phyloP scores from a whole-genome alignment of 2,888 invertebrate genomes.

The Miltochrista miniata region DNA sequence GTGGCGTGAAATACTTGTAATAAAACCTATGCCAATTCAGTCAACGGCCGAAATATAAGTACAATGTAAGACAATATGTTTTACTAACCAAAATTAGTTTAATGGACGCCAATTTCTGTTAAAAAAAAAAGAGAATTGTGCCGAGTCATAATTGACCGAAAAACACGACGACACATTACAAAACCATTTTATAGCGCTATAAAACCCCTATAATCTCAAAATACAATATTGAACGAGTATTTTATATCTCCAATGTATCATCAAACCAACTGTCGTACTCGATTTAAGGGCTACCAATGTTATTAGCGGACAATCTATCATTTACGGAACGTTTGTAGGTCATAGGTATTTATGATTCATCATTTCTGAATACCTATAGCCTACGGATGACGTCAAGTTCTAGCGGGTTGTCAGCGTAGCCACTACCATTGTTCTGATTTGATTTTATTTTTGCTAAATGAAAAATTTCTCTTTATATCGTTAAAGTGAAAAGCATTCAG shows the following conservation, averaged over 20 bases:
- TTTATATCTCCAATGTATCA: constrained; percentile 21
- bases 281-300: constrained; percentile 11
- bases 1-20: too few species aligned
- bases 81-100: too few species aligned
- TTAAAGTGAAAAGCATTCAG: too few species aligned
- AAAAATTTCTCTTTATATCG: too few species aligned
- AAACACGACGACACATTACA: constrained; percentile 20
- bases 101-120: too few species aligned
- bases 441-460: not conserved
- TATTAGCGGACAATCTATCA: constrained; percentile 18
- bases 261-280: constrained; percentile 15
- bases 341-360: constrained; percentile 24
- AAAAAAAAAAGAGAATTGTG: not conserved
- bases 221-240: constrained; percentile 12
- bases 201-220: constrained; percentile 18
- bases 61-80: too few species aligned
- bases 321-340: constrained; percentile 23
- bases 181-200: constrained; percentile 26
- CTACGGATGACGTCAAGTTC: constrained; percentile 28
- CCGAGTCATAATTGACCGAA: constrained; percentile 1
- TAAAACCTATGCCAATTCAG: too few species aligned
- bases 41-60: too few species aligned
- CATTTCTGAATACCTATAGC: constrained; percentile 13
- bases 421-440: constrained; percentile 13
- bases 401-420: constrained; percentile 15